Percentiles rank a stretch among this genome's conserved stretches.
Conservation (phyloP, 1,140 invertebrate species). For the Aradophagus sp. region DNA sequence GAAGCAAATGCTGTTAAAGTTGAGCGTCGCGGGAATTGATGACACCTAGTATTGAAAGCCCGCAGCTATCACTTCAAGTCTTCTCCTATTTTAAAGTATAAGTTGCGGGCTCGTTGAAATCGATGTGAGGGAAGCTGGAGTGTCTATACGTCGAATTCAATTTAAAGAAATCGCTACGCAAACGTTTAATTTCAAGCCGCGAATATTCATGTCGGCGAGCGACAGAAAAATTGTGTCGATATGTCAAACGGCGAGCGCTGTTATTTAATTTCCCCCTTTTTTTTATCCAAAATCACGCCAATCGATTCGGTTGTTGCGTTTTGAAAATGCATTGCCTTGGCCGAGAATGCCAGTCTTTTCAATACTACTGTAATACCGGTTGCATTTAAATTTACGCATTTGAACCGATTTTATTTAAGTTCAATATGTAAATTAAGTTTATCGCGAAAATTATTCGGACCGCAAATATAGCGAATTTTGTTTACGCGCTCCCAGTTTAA, state of each 20-base stretch:
- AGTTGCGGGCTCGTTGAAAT: constrained; percentile 34
- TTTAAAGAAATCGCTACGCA: constrained; percentile 16
- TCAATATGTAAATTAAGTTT: constrained; percentile 6
- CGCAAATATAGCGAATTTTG: neutral
- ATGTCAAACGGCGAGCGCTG: neutral
- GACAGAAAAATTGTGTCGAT: constrained; percentile 7
- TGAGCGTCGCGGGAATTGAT: constrained; percentile 32
- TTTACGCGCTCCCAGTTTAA: neutral
- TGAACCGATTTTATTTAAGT: constrained; percentile 4
- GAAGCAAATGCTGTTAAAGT: constrained; percentile 40
- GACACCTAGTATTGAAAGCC: constrained; percentile 45
- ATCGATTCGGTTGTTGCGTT: too few relatives aligned
- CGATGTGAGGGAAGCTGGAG: constrained; percentile 27
- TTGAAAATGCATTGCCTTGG: too few relatives aligned
- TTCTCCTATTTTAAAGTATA: constrained; percentile 46
- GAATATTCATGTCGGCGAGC: constrained; percentile 11
- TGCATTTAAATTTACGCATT: constrained; percentile 5
- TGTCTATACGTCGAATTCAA: constrained; percentile 23
- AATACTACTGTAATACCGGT: constrained; percentile 3
- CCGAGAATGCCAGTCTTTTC: constrained; percentile 1
- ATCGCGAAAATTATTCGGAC: neutral
- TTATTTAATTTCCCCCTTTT: too few relatives aligned
- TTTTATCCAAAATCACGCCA: too few relatives aligned
- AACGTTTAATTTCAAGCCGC: constrained; percentile 28
- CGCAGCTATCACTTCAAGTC: constrained; percentile 37